Base-by-base conservation (phyloP, 1,140 invertebrate species). In the Cydia fagiglandana region DNA sequence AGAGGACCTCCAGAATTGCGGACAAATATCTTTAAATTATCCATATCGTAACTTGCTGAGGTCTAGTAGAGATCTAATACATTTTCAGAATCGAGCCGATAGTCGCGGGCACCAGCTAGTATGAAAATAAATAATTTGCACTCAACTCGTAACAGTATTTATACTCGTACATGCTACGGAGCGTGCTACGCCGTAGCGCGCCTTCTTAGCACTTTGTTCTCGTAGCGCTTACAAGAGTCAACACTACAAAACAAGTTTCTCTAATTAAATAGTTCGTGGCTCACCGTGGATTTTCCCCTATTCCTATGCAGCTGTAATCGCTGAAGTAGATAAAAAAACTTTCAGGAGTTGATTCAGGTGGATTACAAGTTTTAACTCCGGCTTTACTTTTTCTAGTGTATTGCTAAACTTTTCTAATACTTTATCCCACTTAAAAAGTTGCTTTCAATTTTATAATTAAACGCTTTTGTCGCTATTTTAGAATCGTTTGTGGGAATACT, bases 401-500 rank as follows among this genome's bases (percentile, higher is more conserved):
- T 66, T 66, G 64, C 38, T 38, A 20, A 41, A 70, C 66, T 70
- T 70, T 10, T 15, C 30, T 70, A 41, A 70, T 45, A 45, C 30
- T 70, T 70, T 70, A 17, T 9, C 34, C 30, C 7, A 38, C 66
- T 20, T 41, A n/a, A 70, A 70, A 70, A 70, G 15, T 45, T 10
- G 13, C 30, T 34, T 70, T 38, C 45, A n/a, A 70, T 70, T 70
- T 45, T 70, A 70, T 41, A 70, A 70, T 70, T 45, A 70, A 70
- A 70, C n/a, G 41, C 73, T 17, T 74, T 70, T 81, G 82, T 84
- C 81, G 68, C 78, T 78, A 83, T 83, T 53, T 17, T 85, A 76
- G 50, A 76, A 73, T 75, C 81, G 76, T 76, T 78, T 79, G 78
- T 79, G 81, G 76, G 76, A 73, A 76, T 80, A 80, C 82, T 84